Evolutionary conservation across 2,113 vertebrate species (phyloP).

Genomic region (Sinocyclocheilus rhinocerous): DNA sequence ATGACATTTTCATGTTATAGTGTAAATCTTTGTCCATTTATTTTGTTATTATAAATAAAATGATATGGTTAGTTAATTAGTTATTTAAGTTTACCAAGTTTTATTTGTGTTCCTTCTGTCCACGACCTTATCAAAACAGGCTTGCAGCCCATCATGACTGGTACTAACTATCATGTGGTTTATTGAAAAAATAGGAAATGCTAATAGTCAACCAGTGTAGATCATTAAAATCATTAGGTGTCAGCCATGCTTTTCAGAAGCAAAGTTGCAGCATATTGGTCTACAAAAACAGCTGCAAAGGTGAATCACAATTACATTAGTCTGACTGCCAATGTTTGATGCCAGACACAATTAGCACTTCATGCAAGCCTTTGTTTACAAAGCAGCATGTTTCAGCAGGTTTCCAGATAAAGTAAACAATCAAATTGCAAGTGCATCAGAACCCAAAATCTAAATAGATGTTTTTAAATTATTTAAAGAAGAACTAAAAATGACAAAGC

Average conservation of each 20-base stretch:
- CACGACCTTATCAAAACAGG: neutral
- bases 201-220: neutral
- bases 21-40: neutral
- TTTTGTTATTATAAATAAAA: neutral
- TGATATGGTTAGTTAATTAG: neutral
- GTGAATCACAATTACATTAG: conserved; percentile 23
- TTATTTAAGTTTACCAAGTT: neutral
- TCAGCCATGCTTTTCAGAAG: neutral
- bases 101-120: neutral
- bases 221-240: conserved; percentile 11
- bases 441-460: conserved; percentile 17
- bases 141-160: neutral
- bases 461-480: conserved; percentile 15
- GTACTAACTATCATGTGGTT: neutral
- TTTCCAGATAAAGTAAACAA: conserved; percentile 4
- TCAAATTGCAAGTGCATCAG: conserved; percentile 3
- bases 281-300: conserved; percentile 23
- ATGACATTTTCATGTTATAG: neutral
- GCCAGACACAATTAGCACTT: conserved; percentile 30
- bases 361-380: conserved; percentile 16
- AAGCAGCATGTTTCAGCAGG: neutral
- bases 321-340: neutral
- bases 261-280: conserved; percentile 13
- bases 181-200: no score
- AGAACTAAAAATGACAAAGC: neutral